Evolutionary conservation across 2,888 invertebrate species (phyloP).

Genomic region (Boloria selene): DNA sequence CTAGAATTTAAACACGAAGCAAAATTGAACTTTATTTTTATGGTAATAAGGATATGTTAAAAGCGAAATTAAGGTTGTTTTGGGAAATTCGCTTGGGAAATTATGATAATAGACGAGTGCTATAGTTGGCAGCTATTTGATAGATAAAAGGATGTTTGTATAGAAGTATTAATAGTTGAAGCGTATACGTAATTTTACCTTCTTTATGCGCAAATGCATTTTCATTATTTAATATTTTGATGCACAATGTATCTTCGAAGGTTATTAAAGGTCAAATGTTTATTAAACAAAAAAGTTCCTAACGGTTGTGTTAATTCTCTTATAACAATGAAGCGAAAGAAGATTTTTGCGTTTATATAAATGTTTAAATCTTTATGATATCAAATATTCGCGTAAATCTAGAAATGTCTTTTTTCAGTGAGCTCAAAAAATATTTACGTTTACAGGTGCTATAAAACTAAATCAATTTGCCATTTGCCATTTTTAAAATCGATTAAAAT

Average conservation of each 20-base stretch:
- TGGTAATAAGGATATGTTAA: constrained; percentile 1
- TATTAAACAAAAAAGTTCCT: too few species aligned
- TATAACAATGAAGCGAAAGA: too few species aligned
- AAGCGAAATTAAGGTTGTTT: constrained; percentile 27
- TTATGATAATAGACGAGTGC: constrained; percentile 48
- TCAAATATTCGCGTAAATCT: too few species aligned
- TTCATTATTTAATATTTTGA: neutral
- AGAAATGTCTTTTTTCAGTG: too few species aligned
- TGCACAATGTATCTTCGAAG: too few species aligned
- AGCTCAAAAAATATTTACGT: too few species aligned
- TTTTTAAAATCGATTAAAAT: constrained; percentile 13
- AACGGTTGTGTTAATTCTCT: too few species aligned
- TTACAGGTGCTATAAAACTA: neutral
- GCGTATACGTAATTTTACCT: constrained; percentile 21
- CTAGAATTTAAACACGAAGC: neutral
- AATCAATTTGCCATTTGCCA: constrained; percentile 1
- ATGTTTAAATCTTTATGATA: too few species aligned
- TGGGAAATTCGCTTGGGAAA: constrained; percentile 47
- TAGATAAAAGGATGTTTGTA: constrained; percentile 49
- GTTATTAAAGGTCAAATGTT: too few species aligned
- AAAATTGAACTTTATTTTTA: constrained; percentile 22
- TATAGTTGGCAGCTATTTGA: constrained; percentile 50
- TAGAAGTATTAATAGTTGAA: constrained; percentile 47
- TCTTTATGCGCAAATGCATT: neutral
- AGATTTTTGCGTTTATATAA: too few species aligned